Base-by-base conservation (phyloP, 2,113 vertebrate species). In the Isurus oxyrinchus region DNA sequence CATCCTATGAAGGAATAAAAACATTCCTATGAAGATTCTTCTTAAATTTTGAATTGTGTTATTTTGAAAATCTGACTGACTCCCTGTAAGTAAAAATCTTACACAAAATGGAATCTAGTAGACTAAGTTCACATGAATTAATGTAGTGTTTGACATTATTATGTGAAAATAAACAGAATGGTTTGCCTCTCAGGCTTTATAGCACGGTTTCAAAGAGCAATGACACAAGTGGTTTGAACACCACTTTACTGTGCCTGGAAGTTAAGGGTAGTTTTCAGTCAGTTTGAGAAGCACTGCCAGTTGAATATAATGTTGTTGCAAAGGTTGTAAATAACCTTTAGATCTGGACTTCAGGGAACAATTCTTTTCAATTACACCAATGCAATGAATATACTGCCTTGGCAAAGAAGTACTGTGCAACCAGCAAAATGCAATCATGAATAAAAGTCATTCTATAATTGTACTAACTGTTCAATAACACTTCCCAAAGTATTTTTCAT, bases 241-340 rank as follows among this genome's bases (percentile, higher is more conserved):
- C 90, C 90, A 94, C 63, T n/a, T 94, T 59, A 94, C 35, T 44
- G 57, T 94, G 90, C 90, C 59, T 94, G 90, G 90, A 94, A 94
- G 90, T 40, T 63, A 94, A 40, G 59, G 90, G 40, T 57, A 94
- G n/a, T 63, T 61, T 40, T 63, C n/a, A 23, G 59, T 94, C 53
- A 90, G 53, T 40, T 40, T 94, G 13, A 91, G 55, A 94, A 63
- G 35, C 63, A n/a, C 57, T 94, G 90, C 63, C 10, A 72, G 23
- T 55, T 55, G 25, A 95, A 95, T 53, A 23, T 27, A 55, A 72
- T 72, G 72, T 95, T 95, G 44, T 95, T 72, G 44, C 66, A 53
- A 95, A 49, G 25, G 13, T 95, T 10, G 49, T 72, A 72, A 95
- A 95, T 95, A 53, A 72, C 94, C 66, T 95, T 72, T 55, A 49